Evolutionary conservation across 1,140 invertebrate species (phyloP).

Genomic region (Drosophila nannoptera): DNA sequence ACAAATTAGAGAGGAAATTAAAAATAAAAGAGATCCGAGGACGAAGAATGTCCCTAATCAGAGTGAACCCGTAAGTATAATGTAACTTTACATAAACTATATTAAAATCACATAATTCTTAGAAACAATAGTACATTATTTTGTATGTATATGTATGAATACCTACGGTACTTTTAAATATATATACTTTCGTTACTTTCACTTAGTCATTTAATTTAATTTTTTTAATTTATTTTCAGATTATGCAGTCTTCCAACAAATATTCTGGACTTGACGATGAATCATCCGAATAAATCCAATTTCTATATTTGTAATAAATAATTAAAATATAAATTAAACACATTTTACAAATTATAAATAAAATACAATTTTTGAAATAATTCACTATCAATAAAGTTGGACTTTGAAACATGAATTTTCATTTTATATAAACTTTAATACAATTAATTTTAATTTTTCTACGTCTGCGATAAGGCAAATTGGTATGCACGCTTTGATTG

Average conservation of each 20-base stretch:
- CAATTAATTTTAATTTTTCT: no score
- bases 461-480: no score
- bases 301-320: conserved; percentile 61
- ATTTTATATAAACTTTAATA: no score
- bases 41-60: conserved; percentile 40
- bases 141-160: no score
- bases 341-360: conserved; percentile 45
- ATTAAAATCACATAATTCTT: no score
- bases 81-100: not conserved
- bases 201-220: not conserved
- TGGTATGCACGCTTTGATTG: no score
- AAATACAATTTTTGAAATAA: conserved; percentile 36
- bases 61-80: conserved; percentile 55
- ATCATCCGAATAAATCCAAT: conserved; percentile 63
- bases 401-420: not conserved
- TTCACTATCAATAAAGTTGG: not conserved
- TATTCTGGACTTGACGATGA: conserved; percentile 74
- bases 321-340: conserved; percentile 54
- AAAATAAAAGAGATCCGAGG: conserved; percentile 43
- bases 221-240: conserved; percentile 38
- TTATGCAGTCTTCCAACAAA: conserved; percentile 67
- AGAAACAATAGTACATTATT: not conserved
- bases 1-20: conserved; percentile 50
- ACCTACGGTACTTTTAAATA: no score
- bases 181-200: no score